These are phyloP conservation scores for Rhineura floridana DNA, from an alignment of 2,113 vertebrate genomes.

Conservation along the genomic window DNA sequence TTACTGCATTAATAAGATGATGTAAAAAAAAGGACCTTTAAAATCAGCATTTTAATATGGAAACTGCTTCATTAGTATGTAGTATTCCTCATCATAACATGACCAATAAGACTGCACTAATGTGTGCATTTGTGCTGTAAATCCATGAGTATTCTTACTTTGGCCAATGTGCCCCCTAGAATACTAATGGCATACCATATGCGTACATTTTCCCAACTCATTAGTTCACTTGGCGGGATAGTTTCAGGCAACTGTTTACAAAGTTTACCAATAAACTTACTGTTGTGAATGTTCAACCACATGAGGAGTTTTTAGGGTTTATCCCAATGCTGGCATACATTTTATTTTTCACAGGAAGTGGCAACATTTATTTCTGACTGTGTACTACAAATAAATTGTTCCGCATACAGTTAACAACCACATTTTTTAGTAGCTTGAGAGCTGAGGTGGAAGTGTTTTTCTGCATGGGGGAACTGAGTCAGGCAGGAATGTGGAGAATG, in stretches of 20 bases:
- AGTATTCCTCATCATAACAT: background rate
- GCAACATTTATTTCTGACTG: background rate
- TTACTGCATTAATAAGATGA: conserved; percentile 25
- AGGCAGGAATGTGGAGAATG: too few relatives aligned
- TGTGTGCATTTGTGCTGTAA: background rate
- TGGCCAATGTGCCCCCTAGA: background rate
- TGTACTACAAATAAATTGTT: too few relatives aligned
- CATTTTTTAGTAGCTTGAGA: too few relatives aligned
- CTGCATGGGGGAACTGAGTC: too few relatives aligned
- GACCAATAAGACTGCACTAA: background rate
- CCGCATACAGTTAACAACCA: too few relatives aligned
- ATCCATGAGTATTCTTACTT: background rate
- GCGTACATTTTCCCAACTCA: background rate
- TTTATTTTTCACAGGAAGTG: background rate
- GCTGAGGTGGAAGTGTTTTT: too few relatives aligned
- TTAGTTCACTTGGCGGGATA: background rate
- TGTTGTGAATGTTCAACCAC: background rate
- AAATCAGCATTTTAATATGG: background rate
- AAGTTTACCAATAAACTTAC: background rate
- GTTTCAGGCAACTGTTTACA: background rate
- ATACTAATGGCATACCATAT: background rate
- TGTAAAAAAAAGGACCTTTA: conserved; percentile 30
- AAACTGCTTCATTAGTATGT: background rate
- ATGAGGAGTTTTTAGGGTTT: background rate
- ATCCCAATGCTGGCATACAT: too few relatives aligned